Conservation (phyloP, 2,888 invertebrate genomes). For the Xestobium rufovillosum region DNA sequence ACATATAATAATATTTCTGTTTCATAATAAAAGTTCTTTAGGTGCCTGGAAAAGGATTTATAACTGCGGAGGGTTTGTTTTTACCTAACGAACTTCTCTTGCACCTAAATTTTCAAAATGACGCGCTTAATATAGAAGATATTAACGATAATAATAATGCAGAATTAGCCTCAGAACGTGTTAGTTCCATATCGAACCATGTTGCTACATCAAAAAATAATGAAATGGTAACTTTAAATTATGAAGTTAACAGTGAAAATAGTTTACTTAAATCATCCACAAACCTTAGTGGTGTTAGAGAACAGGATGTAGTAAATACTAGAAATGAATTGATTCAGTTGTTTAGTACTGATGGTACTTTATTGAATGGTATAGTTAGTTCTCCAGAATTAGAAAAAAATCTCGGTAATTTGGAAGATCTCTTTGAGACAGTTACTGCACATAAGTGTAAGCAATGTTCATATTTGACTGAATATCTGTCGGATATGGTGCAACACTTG, state of each 20-base stretch:
- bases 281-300: background rate
- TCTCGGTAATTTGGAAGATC: conserved; percentile 17
- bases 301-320: too few species aligned
- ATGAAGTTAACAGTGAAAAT: background rate
- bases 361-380: too few species aligned
- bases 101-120: conserved; percentile 24
- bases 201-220: too few species aligned
- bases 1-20: too few species aligned
- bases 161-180: conserved; percentile 10
- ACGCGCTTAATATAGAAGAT: conserved; percentile 14
- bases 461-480: conserved; percentile 33
- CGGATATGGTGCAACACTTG: conserved; percentile 34
- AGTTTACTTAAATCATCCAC: too few species aligned
- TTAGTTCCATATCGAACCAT: conserved; percentile 6
- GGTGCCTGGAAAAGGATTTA: conserved; percentile 25
- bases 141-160: conserved; percentile 6
- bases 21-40: too few species aligned
- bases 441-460: conserved; percentile 38
- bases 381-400: too few species aligned
- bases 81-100: conserved; percentile 28
- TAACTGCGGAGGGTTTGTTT: conserved; percentile 28
- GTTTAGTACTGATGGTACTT: conserved; percentile 29
- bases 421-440: conserved; percentile 33
- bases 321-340: conserved; percentile 31
- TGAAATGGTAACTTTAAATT: background rate